Evolutionary conservation across 2,797 vertebrate species (phyloP).

Genomic region (Cheirogaleus major): DNA sequence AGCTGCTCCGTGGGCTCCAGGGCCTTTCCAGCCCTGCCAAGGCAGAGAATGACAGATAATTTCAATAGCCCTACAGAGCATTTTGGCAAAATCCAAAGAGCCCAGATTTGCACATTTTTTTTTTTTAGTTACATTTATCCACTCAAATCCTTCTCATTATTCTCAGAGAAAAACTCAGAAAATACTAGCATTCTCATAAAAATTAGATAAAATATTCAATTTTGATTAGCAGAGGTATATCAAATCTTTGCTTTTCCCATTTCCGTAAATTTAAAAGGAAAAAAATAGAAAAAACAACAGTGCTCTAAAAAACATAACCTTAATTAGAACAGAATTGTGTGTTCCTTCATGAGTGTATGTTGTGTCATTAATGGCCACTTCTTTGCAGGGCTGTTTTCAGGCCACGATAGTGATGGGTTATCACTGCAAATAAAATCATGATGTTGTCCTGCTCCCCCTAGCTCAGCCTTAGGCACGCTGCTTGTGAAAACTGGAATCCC

Average conservation of each 20-base stretch:
- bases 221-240: neutral
- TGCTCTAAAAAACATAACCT: neutral
- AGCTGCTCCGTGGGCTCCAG: accelerated
- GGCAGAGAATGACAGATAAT: neutral
- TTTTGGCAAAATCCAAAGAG: neutral
- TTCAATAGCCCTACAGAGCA: neutral
- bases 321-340: neutral
- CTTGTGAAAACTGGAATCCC: neutral
- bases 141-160: neutral
- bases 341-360: neutral
- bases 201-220: neutral
- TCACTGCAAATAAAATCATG: neutral
- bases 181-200: neutral
- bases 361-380: neutral
- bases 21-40: neutral
- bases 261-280: neutral
- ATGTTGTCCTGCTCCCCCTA: neutral
- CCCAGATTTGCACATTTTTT: neutral
- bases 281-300: neutral
- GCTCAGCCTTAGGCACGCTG: neutral
- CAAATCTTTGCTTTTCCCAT: neutral
- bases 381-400: neutral
- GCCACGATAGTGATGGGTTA: neutral
- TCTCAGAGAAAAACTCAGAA: neutral
- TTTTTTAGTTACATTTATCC: neutral